phyloP scores from a whole-genome alignment of 2,797 vertebrate species.

The Molothrus aeneus region DNA sequence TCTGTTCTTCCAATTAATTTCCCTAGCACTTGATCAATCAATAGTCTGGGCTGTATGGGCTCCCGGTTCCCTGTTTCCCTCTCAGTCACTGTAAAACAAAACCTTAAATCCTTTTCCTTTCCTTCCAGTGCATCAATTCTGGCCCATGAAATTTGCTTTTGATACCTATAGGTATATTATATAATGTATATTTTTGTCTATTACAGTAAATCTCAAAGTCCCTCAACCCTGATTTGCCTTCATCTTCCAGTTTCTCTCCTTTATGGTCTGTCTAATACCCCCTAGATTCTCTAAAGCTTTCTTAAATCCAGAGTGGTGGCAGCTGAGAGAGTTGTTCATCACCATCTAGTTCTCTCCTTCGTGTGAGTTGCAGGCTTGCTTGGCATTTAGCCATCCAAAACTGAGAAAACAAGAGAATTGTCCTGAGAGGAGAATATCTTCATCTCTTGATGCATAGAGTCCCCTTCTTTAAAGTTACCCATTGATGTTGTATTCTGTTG shows the following conservation, averaged over 20 bases:
- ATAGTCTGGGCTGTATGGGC: background rate
- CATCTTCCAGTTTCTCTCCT: background rate
- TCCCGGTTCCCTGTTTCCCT: background rate
- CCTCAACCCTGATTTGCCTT: background rate
- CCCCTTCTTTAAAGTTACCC: background rate
- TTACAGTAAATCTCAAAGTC: background rate
- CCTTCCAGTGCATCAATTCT: background rate
- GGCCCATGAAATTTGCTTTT: background rate
- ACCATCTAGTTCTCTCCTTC: background rate
- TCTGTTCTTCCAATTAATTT: background rate
- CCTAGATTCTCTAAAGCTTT: background rate
- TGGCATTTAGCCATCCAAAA: background rate
- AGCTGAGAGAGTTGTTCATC: background rate
- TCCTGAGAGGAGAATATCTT: background rate
- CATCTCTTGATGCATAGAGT: background rate
- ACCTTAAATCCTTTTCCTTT: background rate
- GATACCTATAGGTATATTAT: background rate
- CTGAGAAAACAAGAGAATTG: background rate
- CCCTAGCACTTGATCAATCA: background rate
- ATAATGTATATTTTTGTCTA: background rate
- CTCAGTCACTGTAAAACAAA: background rate
- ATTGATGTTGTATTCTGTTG: background rate
- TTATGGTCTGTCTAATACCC: background rate
- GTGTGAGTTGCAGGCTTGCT: background rate
- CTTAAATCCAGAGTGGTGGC: background rate